phyloP scores from a whole-genome alignment of 1,140 invertebrate genomes.

The Branchinecta lynchi region DNA sequence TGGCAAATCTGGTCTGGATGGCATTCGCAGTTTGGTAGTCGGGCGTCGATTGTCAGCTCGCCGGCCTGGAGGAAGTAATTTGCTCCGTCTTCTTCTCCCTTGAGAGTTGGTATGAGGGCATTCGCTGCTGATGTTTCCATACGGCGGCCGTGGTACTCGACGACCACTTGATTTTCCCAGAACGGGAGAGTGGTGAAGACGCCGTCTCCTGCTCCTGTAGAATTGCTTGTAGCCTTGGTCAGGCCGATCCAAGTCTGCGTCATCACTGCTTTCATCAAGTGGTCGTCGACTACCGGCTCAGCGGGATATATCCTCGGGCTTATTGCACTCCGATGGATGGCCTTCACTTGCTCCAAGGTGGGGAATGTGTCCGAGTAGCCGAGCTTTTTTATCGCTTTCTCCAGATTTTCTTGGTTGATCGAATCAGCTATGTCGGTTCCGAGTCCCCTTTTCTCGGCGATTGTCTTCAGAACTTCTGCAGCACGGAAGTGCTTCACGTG shows the following conservation, averaged over 20 bases:
- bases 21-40: not conserved
- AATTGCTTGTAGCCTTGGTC: not conserved
- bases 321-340: not conserved
- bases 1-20: too few species aligned
- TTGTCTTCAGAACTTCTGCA: not conserved
- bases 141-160: not conserved
- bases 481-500: not conserved
- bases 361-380: not conserved
- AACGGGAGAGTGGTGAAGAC: not conserved
- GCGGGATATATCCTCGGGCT: not conserved
- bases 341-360: not conserved
- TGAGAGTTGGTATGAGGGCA: not conserved
- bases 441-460: not conserved
- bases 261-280: not conserved
- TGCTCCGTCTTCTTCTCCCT: conserved; percentile 7
- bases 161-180: conserved; percentile 3
- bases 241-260: not conserved
- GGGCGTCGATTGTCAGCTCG: not conserved
- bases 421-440: not conserved
- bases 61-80: not conserved
- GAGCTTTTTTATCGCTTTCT: not conserved
- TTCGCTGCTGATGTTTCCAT: not conserved
- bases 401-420: not conserved
- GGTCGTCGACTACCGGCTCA: not conserved
- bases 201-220: not conserved